Percentiles rank a stretch among this genome's conserved stretches.
Evolutionary conservation across 1,140 invertebrate genomes (phyloP).

Genomic region (Centruroides vittatus): DNA sequence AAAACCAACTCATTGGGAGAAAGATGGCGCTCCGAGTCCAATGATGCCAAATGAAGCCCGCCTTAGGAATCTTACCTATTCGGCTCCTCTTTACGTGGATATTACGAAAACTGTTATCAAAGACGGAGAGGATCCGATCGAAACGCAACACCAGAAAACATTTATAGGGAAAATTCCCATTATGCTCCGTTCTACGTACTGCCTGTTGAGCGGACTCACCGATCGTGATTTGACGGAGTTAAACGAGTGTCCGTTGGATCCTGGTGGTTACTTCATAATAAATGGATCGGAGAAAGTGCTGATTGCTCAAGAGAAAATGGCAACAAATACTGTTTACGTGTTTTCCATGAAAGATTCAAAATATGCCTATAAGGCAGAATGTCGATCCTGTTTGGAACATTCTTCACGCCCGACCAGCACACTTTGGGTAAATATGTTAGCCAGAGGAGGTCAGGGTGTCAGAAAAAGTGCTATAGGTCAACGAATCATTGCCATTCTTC

Average conservation of each 20-base stretch:
- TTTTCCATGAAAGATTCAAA: conserved; percentile 93
- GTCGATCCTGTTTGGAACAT: conserved; percentile 89
- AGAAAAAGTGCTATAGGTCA: conserved; percentile 97
- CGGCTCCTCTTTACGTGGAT: conserved; percentile 94
- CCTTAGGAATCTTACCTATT: conserved; percentile 53
- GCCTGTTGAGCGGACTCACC: conserved; percentile 76
- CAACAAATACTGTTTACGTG: conserved; percentile 98
- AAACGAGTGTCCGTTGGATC: conserved; percentile 97
- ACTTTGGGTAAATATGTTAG: conserved; percentile 99
- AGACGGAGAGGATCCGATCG: conserved; percentile 77
- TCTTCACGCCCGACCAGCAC: conserved; percentile 84
- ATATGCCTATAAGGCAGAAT: conserved; percentile 94
- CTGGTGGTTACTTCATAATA: conserved; percentile 92
- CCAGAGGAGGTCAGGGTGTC: conserved; percentile 81
- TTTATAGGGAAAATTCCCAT: conserved; percentile 99
- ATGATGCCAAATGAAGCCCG: conserved; percentile 99
- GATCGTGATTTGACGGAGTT: conserved; percentile 97
- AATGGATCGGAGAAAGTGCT: conserved; percentile 92
- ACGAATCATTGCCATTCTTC: conserved; percentile 90
- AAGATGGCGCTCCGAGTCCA: conserved; percentile 92
- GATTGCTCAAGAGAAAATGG: conserved; percentile 99
- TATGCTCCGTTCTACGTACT: conserved; percentile 95
- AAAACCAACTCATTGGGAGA: conserved; percentile 99
- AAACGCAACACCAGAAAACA: conserved; percentile 91
- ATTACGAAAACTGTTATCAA: conserved; percentile 90